These are phyloP conservation scores for Lasioglossum pauxillum DNA, from an alignment of 2,888 invertebrate species.

Conservation along the genomic window DNA sequence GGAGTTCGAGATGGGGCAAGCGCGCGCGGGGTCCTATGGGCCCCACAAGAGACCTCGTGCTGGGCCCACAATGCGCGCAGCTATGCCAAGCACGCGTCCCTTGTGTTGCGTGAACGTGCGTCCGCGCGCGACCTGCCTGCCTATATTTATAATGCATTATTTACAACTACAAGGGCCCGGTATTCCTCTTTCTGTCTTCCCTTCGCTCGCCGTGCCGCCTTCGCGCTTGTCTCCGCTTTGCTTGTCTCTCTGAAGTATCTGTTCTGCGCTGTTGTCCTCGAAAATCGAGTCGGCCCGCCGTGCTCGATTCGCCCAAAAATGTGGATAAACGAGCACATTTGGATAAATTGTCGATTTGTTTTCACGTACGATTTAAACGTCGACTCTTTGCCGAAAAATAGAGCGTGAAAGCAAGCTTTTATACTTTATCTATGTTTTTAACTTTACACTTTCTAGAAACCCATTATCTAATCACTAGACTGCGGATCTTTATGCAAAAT, in stretches of 20 bases:
- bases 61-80: conserved; percentile 80
- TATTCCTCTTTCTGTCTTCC: conserved; percentile 47
- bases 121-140: conserved; percentile 76
- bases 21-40: conserved; percentile 58
- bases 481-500: too few species aligned
- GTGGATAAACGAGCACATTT: background rate
- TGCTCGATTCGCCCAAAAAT: background rate
- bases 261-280: conserved; percentile 12
- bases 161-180: conserved; percentile 78
- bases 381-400: too few species aligned
- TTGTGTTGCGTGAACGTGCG: conserved; percentile 76
- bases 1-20: conserved; percentile 59
- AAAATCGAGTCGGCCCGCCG: conserved; percentile 22
- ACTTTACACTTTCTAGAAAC: too few species aligned
- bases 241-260: background rate
- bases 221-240: background rate
- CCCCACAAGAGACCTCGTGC: conserved; percentile 78
- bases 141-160: conserved; percentile 84
- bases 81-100: conserved; percentile 84
- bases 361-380: too few species aligned
- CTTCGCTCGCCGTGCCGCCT: conserved; percentile 18
- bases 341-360: too few species aligned
- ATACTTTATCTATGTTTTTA: too few species aligned
- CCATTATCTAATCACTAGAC: too few species aligned
- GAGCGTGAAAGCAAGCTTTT: too few species aligned